Evolutionary conservation across 2,888 invertebrate species (phyloP).

Genomic region (Lapara coniferarum): DNA sequence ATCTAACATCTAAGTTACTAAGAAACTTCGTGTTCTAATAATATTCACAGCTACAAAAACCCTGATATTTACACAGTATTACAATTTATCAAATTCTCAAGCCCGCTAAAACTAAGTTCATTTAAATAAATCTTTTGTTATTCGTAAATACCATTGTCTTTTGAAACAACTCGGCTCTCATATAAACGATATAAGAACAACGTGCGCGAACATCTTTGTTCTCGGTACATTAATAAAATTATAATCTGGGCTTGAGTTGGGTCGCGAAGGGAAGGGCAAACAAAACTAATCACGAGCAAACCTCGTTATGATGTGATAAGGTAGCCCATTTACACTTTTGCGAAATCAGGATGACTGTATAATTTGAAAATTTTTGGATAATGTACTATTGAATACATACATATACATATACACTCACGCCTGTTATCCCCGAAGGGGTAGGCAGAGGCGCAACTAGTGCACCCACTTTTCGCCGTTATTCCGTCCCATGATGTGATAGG

Average conservation of each 20-base stretch:
- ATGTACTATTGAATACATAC: not conserved
- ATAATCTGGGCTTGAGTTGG: conserved; percentile 24
- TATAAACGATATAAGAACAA: conserved; percentile 22
- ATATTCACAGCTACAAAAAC: not conserved
- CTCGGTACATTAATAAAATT: conserved; percentile 20
- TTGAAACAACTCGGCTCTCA: not conserved
- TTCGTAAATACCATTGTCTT: conserved; percentile 18
- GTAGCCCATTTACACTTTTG: conserved; percentile 12
- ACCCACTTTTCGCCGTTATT: no score
- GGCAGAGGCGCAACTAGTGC: no score
- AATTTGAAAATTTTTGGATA: not conserved
- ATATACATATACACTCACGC: no score
- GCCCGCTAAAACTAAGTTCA: conserved; percentile 2
- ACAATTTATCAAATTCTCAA: conserved; percentile 7
- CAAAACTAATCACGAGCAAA: conserved; percentile 38
- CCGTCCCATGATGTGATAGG: no score
- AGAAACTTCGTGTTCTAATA: not conserved
- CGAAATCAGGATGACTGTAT: conserved; percentile 6
- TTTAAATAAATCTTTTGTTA: conserved; percentile 22
- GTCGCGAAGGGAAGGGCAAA: conserved; percentile 34
- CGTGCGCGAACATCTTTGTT: conserved; percentile 20
- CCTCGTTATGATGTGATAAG: conserved; percentile 37
- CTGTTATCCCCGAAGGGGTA: no score
- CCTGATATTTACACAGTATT: not conserved
- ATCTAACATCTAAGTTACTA: not conserved